Evolutionary conservation across 2,888 invertebrate species (phyloP), one percentile per base, ranked within the genome.

Genomic region (Taenaris catops): DNA sequence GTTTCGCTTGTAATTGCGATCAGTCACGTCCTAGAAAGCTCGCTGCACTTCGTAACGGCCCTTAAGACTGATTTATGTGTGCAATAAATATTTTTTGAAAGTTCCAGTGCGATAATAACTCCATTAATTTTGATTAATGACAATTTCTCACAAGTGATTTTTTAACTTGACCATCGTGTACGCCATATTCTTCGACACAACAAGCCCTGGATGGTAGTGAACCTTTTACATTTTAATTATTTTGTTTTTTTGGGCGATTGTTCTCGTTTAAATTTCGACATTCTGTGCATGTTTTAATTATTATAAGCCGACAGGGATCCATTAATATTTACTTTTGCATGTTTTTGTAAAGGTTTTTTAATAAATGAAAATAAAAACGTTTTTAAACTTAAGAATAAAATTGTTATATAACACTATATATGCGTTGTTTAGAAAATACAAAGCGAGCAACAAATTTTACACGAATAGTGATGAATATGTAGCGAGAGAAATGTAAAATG

Each of bases 81-180:
- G 72, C 61, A 76, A 83, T 84, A 84, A 84, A 83, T 83, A 80
- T 76, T 81, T 83, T 84, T 80, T 83, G 81, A 80, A 86, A 84
- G 81, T 83, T 74, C 53, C 65, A 76, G 74, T 80, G 79, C 79
- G 81, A 84, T 84, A 86, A 84, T 83, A 83, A 84, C 81, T 84
- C 81, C 84, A 86, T 86, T 84, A 83, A 86, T 81, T 80, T 86
- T 86, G 86, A 86, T 86, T 80, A 75, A 86, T 83, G 83, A 73
- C 73, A 75, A 71, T 83, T 84, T 83, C 76, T 74, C 65, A 78
- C 79, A 81, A 84, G 79, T 81, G 78, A 81, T 65, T 84, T 80
- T n/a, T 78, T 64, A 67, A 70, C 58, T 62, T 51, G 56, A 56
- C 57, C 58, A 57, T 57, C 49, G 44, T 41, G 49, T 45, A 41